Evolutionary conservation across 2,113 vertebrate species (phyloP), one percentile per base, ranked within the genome.

Genomic region (Aleadryas rufinucha): DNA sequence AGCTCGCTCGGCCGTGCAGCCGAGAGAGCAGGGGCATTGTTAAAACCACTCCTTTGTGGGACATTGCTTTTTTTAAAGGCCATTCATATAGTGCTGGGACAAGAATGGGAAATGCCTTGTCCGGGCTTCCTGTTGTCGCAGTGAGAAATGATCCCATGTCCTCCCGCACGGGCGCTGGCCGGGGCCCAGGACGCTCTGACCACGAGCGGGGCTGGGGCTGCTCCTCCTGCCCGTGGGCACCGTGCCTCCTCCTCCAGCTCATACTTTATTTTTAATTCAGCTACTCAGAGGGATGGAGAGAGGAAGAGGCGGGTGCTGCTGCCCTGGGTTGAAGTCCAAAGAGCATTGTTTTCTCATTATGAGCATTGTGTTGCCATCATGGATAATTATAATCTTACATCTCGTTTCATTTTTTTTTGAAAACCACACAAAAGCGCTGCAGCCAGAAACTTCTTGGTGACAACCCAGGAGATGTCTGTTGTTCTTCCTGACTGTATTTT

Each of bases 91-190:
- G 64, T 41, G 76, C 76, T 93, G 88, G 90, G 90, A 90, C 47
- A 65, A 93, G 81, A 80, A 82, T 86, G 93, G 87, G 91, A 95
- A 91, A 86, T 94, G 89, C 85, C 90, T 94, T n/a, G 54, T 91
- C 76, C 2, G 8, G 68, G 59, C 78, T 94, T 97, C 89, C 94
- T 89, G 86, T 90, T 89, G 81, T 72, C 89, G 86, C 54, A 90
- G 66, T 1, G 2, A 44, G 39, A 65, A 93, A 31, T 23, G 57
- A 76, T 23, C 39, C 63, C 53, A 37, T 22, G 31, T 70, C 50
- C 78, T 89, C 56, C 70, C 0, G 4, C 8, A 1, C 0, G 1
- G 53, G 63, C 11, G 59, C 53, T 92, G 92, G 92, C 28, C 0
- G 0, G 23, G 35, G 37, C 82, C 71, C 84, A 27, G 39, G 7